Percentiles rank a stretch among this genome's conserved stretches.
Evolutionary conservation across 2,113 vertebrate species (phyloP).

Genomic region (Ivindomyrus marchei): DNA sequence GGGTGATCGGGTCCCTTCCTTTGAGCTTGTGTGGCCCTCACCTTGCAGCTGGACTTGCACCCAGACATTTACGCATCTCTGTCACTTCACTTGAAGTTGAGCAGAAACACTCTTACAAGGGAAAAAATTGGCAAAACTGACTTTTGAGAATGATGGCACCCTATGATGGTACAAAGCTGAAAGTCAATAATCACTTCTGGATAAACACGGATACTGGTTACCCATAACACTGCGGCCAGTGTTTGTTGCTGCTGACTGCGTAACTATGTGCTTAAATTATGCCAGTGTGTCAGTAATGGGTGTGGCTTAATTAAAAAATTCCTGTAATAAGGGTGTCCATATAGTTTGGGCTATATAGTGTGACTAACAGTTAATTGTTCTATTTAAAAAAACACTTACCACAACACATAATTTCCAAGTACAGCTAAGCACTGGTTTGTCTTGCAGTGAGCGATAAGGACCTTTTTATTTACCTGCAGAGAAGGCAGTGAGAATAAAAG

Average conservation of each 20-base stretch:
- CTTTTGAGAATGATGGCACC: not conserved
- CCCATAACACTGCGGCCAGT: not conserved
- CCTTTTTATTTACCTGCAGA: conserved; percentile 66
- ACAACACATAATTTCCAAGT: conserved; percentile 62
- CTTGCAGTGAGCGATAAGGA: conserved; percentile 72
- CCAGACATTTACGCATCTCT: not conserved
- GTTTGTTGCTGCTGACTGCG: not conserved
- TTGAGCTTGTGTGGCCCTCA: not conserved
- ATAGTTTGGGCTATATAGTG: not conserved
- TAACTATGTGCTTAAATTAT: not conserved
- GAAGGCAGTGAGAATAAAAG: conserved; percentile 10
- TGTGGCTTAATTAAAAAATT: not conserved
- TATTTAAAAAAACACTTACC: conserved; percentile 57
- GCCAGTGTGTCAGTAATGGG: not conserved
- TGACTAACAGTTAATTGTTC: not conserved
- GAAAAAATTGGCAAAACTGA: not conserved
- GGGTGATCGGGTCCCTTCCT: not conserved
- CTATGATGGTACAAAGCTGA: not conserved
- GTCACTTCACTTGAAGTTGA: not conserved
- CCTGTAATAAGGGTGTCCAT: not conserved
- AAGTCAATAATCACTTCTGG: not conserved
- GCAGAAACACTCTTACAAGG: not conserved
- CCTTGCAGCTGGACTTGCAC: not conserved
- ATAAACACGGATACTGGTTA: not conserved
- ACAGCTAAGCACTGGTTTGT: conserved; percentile 77